These are phyloP conservation scores for Smutsia gigantea DNA, from an alignment of 2,797 vertebrate species.

Conservation along the genomic window DNA sequence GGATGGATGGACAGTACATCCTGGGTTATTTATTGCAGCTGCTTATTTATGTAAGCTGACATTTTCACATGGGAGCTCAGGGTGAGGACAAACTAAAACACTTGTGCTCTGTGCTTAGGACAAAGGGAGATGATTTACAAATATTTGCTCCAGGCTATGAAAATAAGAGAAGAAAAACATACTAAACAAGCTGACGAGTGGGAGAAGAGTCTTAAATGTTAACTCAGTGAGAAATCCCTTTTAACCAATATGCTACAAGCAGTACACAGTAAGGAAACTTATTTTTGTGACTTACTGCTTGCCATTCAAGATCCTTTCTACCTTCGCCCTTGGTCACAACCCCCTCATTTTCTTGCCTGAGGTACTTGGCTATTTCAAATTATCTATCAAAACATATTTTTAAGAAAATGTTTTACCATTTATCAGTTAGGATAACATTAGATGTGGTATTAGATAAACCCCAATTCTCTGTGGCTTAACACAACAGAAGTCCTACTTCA, in stretches of 20 bases:
- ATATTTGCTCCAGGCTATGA: background rate
- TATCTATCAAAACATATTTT: conserved; percentile 34
- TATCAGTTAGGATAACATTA: background rate
- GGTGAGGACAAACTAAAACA: conserved; percentile 30
- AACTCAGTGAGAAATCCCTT: conserved; percentile 32
- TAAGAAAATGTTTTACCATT: conserved; percentile 10
- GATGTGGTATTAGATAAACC: background rate
- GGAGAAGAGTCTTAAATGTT: background rate
- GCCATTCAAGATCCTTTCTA: background rate
- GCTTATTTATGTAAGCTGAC: conserved; percentile 10
- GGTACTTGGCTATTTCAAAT: background rate
- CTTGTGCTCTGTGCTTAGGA: background rate
- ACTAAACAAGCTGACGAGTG: conserved; percentile 17
- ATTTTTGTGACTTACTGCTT: background rate
- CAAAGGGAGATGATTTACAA: conserved; percentile 23
- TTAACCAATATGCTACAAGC: background rate
- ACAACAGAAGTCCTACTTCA: background rate
- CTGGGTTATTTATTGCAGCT: background rate
- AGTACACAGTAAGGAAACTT: background rate
- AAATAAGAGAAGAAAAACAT: conserved; percentile 18
- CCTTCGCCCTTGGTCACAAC: background rate
- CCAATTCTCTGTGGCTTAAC: background rate
- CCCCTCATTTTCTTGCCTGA: background rate
- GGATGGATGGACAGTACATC: no score
- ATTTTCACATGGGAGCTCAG: background rate